Base-by-base conservation (phyloP, 2,797 vertebrate species). In the Antennarius maculatus region DNA sequence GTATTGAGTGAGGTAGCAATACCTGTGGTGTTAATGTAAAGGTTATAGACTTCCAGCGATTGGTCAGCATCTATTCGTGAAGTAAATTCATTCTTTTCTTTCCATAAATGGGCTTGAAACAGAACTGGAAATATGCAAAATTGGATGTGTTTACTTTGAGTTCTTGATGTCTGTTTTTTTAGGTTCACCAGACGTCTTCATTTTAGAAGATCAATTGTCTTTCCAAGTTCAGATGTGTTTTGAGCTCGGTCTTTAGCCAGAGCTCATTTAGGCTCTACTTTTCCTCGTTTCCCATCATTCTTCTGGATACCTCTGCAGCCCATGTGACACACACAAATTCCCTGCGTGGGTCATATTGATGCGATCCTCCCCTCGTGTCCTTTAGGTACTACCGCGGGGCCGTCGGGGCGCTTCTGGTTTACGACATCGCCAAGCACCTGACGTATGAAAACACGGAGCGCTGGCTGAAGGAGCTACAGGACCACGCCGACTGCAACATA, bases 371-470 rank as follows among this genome's bases (percentile, higher is more conserved):
- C 61, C 56, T 18, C 29, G 0, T 15, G 16, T 46, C 11, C 16
- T 61, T 4, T 89, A 95, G 95, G 23, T 96, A 96, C 71, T 96
- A 96, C 80, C 91, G 94, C 0, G 95, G 95, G 1, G 95, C 95
- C 0, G 95, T 95, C 0, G 95, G 95, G 7, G 95, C 95, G 0
- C 93, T 96, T 42, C 72, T 96, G 0, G 94, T 96, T 18, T 96
- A 96, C 0, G 95, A 96, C 91, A 96, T 96, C 0, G 95, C 95
- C 68, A 96, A 96, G 69, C 95, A 96, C 88, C 89, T 96, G 91
- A 96, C 94, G 0, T 96, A 96, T 0, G 95, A 96, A 76, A 96
- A 95, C 0, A 94, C 94, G 0, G 95, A 95, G 84, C 94, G 95
- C 78, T 96, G 95, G 95, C 91, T 96, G 76, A 95, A 94, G 83